Evolutionary conservation across 2,888 invertebrate genomes (phyloP).

Genomic region (Amitus sp.): DNA sequence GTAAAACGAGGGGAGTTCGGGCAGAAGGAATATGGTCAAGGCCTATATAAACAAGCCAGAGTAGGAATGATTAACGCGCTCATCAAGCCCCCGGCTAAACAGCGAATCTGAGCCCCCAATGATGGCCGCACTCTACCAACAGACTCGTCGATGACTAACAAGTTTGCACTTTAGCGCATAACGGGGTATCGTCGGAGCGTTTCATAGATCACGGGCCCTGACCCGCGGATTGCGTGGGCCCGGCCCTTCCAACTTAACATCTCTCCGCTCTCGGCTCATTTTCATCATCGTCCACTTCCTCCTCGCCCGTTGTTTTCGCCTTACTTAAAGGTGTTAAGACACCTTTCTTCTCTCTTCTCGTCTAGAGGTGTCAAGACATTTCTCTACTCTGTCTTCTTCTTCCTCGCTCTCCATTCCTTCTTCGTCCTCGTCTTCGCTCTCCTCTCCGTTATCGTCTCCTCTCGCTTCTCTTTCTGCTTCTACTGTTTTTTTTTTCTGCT

Average conservation of each 20-base stretch:
- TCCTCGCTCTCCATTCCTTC: too few relatives aligned
- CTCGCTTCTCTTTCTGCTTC: too few relatives aligned
- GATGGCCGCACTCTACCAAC: too few relatives aligned
- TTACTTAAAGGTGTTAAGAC: too few relatives aligned
- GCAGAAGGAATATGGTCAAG: constrained; percentile 41
- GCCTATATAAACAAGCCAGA: constrained; percentile 31
- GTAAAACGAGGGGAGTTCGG: constrained; percentile 34
- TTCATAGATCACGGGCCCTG: constrained; percentile 62
- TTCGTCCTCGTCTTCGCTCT: too few relatives aligned
- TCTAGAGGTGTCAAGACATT: too few relatives aligned
- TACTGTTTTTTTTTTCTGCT: too few relatives aligned
- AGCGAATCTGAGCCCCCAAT: too few relatives aligned
- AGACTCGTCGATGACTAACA: constrained; percentile 60
- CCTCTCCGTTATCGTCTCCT: too few relatives aligned
- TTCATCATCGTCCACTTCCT: constrained; percentile 26
- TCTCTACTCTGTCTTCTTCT: too few relatives aligned
- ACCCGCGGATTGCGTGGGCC: constrained; percentile 62
- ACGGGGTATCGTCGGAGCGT: constrained; percentile 59
- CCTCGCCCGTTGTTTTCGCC: constrained; percentile 25
- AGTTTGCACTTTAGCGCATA: constrained; percentile 65
- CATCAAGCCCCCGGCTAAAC: too few relatives aligned
- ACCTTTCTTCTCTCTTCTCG: constrained; percentile 6
- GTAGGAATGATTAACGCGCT: constrained; percentile 23
- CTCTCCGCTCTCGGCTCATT: constrained; percentile 26
- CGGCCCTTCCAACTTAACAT: constrained; percentile 41